Evolutionary conservation across 2,797 vertebrate genomes (phyloP), one percentile per base, ranked within the genome.

Genomic region (Spea hammondii): DNA sequence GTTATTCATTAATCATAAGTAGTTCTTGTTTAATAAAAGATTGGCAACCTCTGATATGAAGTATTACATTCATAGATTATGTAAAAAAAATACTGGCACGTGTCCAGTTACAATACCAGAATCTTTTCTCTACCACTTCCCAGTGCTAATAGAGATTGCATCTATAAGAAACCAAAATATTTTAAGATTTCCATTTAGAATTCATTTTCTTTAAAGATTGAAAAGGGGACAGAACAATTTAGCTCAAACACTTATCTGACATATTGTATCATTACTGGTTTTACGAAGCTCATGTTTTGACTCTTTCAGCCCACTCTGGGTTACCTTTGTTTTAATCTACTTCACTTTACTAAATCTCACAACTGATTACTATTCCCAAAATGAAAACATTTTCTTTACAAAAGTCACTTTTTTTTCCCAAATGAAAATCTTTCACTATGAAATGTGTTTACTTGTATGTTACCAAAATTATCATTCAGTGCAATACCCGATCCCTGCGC

Each of bases 311-410:
- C 55, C n/a, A 59, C 55, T 57, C 7, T 57, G 55, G 0, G 55
- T 57, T 57, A 57, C n/a, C 55, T 59, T 59, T 8, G 55, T 59
- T 59, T 8, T 59, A 59, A 59, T 13, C 55, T 59, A 59, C 55
- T 59, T 59, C 55, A 59, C 55, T 59, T 53, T 53, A 59, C 55
- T 59, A 13, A 59, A n/a, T 59, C 55, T 59, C n/a, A 59, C n/a
- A 12, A 5, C 11, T 59, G 55, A 59, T 59, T 59, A 59, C 9
- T 0, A 59, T 12, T 59, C 8, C 55, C n/a, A 59, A 59, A 10
- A 3, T 5, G 5, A 13, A 59, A 3, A 59, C 55, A 59, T 59
- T 54, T 59, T 59, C 12, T 13, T 13, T 59, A 5, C 12, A 59
- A 13, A 13, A 12, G 12, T 9, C 55, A 32, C 32, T 32, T 32